A percentile compares a stretch with the other conserved stretches of the same genome.
phyloP scores from a whole-genome alignment of 2,888 invertebrate genomes.

The Allophyes oxyacanthae region DNA sequence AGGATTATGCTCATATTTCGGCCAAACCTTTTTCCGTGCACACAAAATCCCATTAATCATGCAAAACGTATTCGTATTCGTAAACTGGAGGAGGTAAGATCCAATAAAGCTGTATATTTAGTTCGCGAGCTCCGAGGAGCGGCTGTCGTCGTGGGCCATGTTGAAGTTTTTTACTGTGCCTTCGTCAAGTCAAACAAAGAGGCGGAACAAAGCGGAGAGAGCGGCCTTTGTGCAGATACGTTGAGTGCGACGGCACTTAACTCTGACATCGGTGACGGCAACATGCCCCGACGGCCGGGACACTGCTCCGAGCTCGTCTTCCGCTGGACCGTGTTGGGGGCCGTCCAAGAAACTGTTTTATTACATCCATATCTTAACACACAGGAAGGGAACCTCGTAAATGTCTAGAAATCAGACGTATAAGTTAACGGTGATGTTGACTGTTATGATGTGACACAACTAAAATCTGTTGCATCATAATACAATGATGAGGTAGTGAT shows the following conservation, averaged over 20 bases:
- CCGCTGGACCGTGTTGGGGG: slow-evolving; percentile 33
- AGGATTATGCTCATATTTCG: slow-evolving; percentile 33
- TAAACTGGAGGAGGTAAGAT: slow-evolving; percentile 33
- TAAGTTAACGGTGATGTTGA: too few relatives aligned
- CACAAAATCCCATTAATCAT: slow-evolving; percentile 36
- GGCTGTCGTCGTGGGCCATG: slow-evolving; percentile 62
- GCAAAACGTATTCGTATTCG: slow-evolving; percentile 29
- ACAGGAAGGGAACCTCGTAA: slow-evolving; percentile 16
- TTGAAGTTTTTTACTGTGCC: slow-evolving; percentile 77
- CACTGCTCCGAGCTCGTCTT: slow-evolving; percentile 44
- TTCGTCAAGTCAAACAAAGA: slow-evolving; percentile 85
- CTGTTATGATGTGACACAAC: too few relatives aligned
- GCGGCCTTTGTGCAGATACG: slow-evolving; percentile 83
- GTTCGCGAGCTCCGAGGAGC: slow-evolving; percentile 58
- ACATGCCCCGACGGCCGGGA: slow-evolving; percentile 59
- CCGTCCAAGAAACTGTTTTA: slow-evolving; percentile 11
- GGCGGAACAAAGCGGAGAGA: slow-evolving; percentile 87
- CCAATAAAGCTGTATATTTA: slow-evolving; percentile 66
- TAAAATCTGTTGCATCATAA: too few relatives aligned
- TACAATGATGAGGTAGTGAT: too few relatives aligned
- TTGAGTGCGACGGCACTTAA: slow-evolving; percentile 81
- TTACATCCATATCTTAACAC: slow-evolving; percentile 17
- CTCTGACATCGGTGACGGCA: slow-evolving; percentile 77
- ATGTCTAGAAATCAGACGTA: background rate
- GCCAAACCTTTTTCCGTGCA: slow-evolving; percentile 28